A percentile compares a stretch with the other conserved stretches of the same genome.
phyloP scores from a whole-genome alignment of 2,113 vertebrate species.

The Phylloscopus whistleri region DNA sequence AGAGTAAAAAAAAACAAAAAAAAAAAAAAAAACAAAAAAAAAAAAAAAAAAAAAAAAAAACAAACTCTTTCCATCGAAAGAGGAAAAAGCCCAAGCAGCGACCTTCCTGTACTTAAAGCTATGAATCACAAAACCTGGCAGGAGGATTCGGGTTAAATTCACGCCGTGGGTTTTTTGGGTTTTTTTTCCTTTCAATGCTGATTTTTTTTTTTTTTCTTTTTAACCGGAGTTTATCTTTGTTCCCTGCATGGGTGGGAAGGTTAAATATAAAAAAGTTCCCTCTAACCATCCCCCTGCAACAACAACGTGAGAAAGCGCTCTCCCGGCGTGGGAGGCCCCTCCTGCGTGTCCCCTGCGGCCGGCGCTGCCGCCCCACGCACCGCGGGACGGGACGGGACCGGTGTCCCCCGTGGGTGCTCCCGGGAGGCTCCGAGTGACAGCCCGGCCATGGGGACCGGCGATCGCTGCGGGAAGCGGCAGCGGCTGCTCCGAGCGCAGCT shows the following conservation, averaged over 20 bases:
- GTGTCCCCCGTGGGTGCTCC: neutral
- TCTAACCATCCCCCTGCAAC: neutral
- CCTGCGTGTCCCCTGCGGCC: neutral
- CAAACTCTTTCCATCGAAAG: neutral
- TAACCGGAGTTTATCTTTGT: neutral
- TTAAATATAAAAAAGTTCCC: neutral
- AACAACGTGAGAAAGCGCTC: neutral
- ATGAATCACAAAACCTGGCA: constrained; percentile 8
- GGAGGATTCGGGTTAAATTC: neutral
- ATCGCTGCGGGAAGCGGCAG: neutral
- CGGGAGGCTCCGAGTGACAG: neutral
- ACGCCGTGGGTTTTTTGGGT: neutral
- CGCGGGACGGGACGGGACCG: neutral
- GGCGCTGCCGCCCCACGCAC: neutral
- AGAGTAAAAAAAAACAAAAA: neutral
- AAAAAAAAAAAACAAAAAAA: neutral
- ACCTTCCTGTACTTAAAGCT: constrained; percentile 8
- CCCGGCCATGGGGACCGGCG: neutral
- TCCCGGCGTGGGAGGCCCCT: neutral
- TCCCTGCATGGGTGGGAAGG: neutral
- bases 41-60: neutral
- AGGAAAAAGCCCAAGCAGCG: neutral
- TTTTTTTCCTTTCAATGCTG: neutral
- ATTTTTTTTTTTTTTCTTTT: neutral
- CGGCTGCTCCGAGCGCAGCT: neutral